Base-by-base conservation (phyloP, 1,140 invertebrate genomes). In the Atopsyche davidsoni region DNA sequence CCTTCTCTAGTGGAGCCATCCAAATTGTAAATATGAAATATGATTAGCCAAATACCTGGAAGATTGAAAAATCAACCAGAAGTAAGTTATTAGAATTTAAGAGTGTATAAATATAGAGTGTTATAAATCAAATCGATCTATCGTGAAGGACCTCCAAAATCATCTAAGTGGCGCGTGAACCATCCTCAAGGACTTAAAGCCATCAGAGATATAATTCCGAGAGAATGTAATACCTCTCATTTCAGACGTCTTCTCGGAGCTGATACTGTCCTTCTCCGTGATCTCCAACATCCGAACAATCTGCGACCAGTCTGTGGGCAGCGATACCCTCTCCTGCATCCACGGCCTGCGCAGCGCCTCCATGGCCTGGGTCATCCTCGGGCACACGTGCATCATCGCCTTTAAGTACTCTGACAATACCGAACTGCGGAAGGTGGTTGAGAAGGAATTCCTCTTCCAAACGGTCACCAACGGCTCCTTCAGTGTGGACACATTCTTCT, bases 401-500 rank as follows among this genome's bases (percentile, higher is more conserved):
- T 90, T 89, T 64, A 89, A 89, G 70, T 89, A 88, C 62, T 86
- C 87, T 1, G 86, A 90, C 63, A 90, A 90, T 64, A 87, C 86
- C 66, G 85, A 86, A 36, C 80, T 86, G 54, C 72, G 87, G 39
- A 84, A 80, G 54, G 74, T 88, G 18, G 79, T 88, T 10, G 86
- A 90, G 63, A 83, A 85, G 62, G 81, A 85, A 58, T 83, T 89
- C 66, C 75, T 85, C 49, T 89, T 89, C 62, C 87, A 91, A 68
- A 84, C 87, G 0, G 83, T 92, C 22, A 80, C 84, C 10, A 94
- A 92, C 66, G 91, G 87, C 0, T 81, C 87, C 0, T 90, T 91
- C 66, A 90, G 89, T 53, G 92, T 95, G 0, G 91, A 94, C 62
- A 90, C 90, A 0, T 95, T 94, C 70, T 95, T 95, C 75, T 88